Base-by-base conservation (phyloP, 1,140 invertebrate species). In the Drosophila ogumai region DNA sequence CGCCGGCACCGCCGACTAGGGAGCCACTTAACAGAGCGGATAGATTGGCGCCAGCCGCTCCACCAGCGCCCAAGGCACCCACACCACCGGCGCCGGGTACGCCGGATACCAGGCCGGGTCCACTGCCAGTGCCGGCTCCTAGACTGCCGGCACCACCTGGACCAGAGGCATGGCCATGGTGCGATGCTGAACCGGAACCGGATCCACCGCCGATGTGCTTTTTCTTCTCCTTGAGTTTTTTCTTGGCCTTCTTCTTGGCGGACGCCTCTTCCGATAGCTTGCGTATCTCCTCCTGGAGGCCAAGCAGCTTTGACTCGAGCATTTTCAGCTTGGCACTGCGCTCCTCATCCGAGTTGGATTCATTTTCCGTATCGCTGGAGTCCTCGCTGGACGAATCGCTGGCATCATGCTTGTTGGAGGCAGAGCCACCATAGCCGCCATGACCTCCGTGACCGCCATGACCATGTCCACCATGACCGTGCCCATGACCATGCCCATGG, bases 241-340 rank as follows among this genome's bases (percentile, higher is more conserved):
- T 96, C 90, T 96, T 96, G 8, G 93, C 93, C 84, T 95, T 96
- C 93, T 96, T 98, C 92, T 96, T 97, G 91, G 94, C 96, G 84
- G 95, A 94, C 57, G 94, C 95, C 93, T 97, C 96, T 90, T 98
- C 97, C 4, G 97, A 95, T 17, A 98, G 93, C 82, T 96, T 97
- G 44, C 95, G 95, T 95, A 99, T 98, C 94, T 98, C 97, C 91
- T 99, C 98, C 93, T 99, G 98, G 93, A 99, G 95, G 19, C 95
- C 95, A 76, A 96, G 95, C 28, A 99, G 92, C 85, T 98, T 97
- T 91, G 98, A 97, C 92, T 98, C 97, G 58, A 99, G 94, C 79
- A 96, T 94, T 88, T 97, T 95, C 17, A 99, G 94, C 94, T 96
- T 95, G 78, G 97, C 96, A 90, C 96, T 95, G 73, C 96, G 94